Conservation (phyloP, 2,113 vertebrate species). For the Turnix velox region DNA sequence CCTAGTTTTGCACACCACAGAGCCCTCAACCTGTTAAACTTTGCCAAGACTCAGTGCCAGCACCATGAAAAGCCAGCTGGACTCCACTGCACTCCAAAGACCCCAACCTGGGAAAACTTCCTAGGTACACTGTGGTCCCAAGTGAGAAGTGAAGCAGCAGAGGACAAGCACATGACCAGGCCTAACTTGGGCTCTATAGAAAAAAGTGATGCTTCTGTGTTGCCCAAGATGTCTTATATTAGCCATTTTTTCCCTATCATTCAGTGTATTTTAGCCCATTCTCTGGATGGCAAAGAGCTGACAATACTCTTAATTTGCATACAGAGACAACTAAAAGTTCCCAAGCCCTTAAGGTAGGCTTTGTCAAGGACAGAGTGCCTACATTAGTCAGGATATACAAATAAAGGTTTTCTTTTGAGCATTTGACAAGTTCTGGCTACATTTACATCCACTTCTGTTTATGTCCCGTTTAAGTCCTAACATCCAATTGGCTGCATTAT, state of each 20-base stretch:
- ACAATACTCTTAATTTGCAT: not conserved
- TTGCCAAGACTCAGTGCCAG: not conserved
- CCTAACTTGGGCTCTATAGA: not conserved
- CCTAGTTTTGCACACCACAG: accelerated
- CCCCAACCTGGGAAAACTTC: not conserved
- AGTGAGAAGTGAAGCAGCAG: not conserved
- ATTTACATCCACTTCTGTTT: accelerated
- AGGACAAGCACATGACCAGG: not conserved
- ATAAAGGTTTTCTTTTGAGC: accelerated
- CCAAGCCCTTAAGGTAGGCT: not conserved
- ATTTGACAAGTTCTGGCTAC: not conserved
- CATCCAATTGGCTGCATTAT: not conserved
- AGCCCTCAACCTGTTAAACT: not conserved
- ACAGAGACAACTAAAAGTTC: not conserved
- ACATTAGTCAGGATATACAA: not conserved
- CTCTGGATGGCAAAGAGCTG: not conserved
- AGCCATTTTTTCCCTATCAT: not conserved
- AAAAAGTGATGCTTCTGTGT: not conserved
- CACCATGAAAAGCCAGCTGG: not conserved
- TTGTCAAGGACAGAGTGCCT: not conserved
- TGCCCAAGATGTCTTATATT: not conserved
- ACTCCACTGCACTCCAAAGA: not conserved
- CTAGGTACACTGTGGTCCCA: not conserved
- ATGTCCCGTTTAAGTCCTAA: not conserved
- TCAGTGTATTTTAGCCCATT: not conserved